Evolutionary conservation across 2,113 vertebrate genomes (phyloP).

Genomic region (Hepsetus odoe): DNA sequence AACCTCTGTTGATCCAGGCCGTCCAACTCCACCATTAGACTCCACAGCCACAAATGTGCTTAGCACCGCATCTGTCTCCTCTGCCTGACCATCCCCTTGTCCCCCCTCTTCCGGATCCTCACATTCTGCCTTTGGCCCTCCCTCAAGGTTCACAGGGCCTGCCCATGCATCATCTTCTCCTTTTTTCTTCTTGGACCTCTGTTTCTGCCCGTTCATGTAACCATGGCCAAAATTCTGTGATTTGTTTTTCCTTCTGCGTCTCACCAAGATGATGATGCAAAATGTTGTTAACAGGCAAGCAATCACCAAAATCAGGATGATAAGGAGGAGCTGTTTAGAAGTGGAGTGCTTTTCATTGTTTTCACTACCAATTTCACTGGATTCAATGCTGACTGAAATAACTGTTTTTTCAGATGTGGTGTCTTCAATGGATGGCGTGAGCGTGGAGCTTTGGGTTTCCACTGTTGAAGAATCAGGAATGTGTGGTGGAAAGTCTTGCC

Average conservation of each 20-base stretch:
- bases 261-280: conserved; percentile 23
- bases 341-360: background rate
- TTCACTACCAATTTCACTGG: background rate
- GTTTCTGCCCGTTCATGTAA: conserved; percentile 8
- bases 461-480: background rate
- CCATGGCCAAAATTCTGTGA: background rate
- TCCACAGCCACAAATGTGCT: conserved; percentile 44
- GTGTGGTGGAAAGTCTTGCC: background rate
- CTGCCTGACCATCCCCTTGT: background rate
- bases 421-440: background rate
- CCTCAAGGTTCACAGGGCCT: conserved; percentile 47
- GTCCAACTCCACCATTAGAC: conserved; percentile 45
- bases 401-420: background rate
- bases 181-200: conserved; percentile 50
- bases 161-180: conserved; percentile 43
- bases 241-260: conserved; percentile 10
- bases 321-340: conserved; percentile 6
- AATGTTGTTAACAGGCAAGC: background rate
- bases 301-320: conserved; percentile 1
- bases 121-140: background rate
- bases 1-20: conserved; percentile 49
- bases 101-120: conserved; percentile 22
- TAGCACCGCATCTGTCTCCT: conserved; percentile 34
- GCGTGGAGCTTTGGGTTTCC: background rate
- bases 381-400: background rate